phyloP scores from a whole-genome alignment of 1,140 invertebrate genomes.

The Octopus bimaculoides region DNA sequence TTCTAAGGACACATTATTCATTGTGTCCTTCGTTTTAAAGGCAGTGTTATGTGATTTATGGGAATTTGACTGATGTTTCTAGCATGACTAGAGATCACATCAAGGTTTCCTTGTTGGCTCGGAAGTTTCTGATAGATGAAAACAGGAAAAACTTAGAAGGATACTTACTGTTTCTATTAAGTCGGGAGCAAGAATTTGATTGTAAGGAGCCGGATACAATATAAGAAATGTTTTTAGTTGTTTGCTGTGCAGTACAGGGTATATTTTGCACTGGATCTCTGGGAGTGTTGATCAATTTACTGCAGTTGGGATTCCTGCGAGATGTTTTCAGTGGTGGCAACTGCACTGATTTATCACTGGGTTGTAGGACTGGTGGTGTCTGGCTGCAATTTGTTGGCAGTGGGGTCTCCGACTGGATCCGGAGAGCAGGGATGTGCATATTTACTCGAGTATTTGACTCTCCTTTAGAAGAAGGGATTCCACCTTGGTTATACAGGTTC shows the following conservation, averaged over 20 bases:
- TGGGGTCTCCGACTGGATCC: constrained; percentile 45
- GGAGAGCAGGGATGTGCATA: constrained; percentile 34
- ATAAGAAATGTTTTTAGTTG: neutral
- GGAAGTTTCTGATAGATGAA: too few species aligned
- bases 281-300: constrained; percentile 24
- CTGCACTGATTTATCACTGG: constrained; percentile 21
- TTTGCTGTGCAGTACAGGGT: neutral
- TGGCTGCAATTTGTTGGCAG: constrained; percentile 32
- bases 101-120: too few species aligned
- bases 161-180: constrained; percentile 9
- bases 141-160: neutral
- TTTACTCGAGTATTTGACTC: constrained; percentile 19
- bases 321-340: constrained; percentile 30
- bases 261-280: constrained; percentile 4
- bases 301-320: constrained; percentile 27
- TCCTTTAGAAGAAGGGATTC: constrained; percentile 9
- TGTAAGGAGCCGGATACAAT: neutral
- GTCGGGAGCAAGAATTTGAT: neutral
- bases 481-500: constrained; percentile 14
- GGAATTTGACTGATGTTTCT: too few species aligned
- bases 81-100: too few species aligned
- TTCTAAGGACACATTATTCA: too few species aligned
- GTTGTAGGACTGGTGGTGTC: constrained; percentile 34
- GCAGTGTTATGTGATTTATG: too few species aligned
- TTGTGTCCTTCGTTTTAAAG: too few species aligned